Base-by-base conservation (phyloP, 2,797 vertebrate species). In the Zenarchopterus dispar region DNA sequence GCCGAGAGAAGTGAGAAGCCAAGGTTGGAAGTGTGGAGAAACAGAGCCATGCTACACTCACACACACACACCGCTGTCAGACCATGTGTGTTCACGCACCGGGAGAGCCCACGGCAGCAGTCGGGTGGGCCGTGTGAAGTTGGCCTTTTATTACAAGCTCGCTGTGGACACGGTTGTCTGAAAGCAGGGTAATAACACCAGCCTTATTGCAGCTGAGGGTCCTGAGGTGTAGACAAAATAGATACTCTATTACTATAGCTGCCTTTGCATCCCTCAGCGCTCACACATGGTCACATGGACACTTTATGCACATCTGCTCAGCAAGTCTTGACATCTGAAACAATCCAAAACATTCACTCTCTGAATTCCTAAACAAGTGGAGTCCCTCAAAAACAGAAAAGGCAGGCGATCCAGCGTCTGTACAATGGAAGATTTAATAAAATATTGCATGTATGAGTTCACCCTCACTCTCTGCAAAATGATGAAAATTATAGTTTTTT, bases 221-320 rank as follows among this genome's bases (percentile, higher is more conserved):
- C 75, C 52, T 36, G 69, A 74, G 76, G 62, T 56, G 77, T 80
- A 88, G 87, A 87, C 87, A 77, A 88, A 89, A 89, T 72, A 88
- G 59, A 42, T 28, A 13, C 17, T 33, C 11, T 44, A 21, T 39
- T 46, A 67, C 68, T 62, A 63, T 56, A 75, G 72, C 66, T 71
- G 58, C 61, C 41, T 60, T 68, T 55, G 51, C 70, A 77, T 33
- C 45, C 52, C 55, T 36, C 55, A 18, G 5, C 21, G 39, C n/a
- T 41, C 36, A 62, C 70, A 62, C 70, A 62, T 3, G n/a, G 43
- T 70, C 47, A 60, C 58, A 63, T 21, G 76, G 51, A 53, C 41
- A 16, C 8, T 61, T 31, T 44, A 62, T 33, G 43, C 58, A 71
- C 75, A 78, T 84, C 79, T 85, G 82, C 74, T 73, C 46, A 56